phyloP scores from a whole-genome alignment of 2,888 invertebrate genomes.

The Morpho helenor region DNA sequence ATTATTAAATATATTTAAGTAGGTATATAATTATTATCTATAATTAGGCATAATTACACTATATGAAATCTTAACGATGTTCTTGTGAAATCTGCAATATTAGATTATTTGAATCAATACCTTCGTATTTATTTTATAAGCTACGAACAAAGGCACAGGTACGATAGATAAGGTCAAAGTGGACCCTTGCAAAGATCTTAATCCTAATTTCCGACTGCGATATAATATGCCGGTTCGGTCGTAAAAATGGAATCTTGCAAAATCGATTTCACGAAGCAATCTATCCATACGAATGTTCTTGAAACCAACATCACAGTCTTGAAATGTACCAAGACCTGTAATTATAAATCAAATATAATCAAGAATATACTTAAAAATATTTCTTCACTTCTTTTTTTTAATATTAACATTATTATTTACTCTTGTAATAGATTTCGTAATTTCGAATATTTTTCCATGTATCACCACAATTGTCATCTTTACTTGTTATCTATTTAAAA shows the following conservation, averaged over 20 bases:
- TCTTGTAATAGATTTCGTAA: no score
- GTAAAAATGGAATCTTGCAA: constrained; percentile 64
- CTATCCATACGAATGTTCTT: constrained; percentile 48
- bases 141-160: constrained; percentile 48
- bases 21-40: no score
- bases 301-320: constrained; percentile 55
- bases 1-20: no score
- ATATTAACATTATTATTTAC: no score
- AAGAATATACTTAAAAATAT: no score
- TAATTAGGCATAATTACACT: no score
- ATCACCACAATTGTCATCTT: no score
- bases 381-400: no score
- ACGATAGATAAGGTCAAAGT: constrained; percentile 44
- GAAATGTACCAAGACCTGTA: constrained; percentile 59
- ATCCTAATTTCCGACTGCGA: constrained; percentile 40
- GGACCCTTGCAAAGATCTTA: constrained; percentile 59
- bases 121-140: constrained; percentile 64
- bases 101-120: constrained; percentile 30
- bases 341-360: no score
- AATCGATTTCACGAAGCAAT: constrained; percentile 58
- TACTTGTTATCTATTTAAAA: no score
- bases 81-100: not conserved
- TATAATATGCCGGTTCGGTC: constrained; percentile 55
- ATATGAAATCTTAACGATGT: not conserved
- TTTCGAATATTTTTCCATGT: no score